Conservation (phyloP, 1,140 invertebrate genomes). For the Acyrthosiphon pisum region DNA sequence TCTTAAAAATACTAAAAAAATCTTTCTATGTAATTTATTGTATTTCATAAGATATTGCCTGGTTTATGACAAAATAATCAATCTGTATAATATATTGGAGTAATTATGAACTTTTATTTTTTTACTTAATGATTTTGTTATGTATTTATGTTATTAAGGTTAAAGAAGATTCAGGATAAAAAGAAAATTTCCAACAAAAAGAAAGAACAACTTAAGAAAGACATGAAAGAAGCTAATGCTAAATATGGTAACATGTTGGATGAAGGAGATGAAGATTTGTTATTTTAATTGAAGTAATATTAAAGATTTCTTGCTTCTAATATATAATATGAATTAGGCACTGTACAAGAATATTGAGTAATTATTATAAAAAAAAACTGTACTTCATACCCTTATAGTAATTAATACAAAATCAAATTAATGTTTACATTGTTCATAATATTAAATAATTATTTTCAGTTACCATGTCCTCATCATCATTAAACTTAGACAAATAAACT, state of each 20-base stretch:
- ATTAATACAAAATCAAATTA: constrained; percentile 50
- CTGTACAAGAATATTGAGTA: not conserved
- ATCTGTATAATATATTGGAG: not conserved
- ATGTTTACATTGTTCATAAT: not conserved
- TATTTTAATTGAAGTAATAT: constrained; percentile 74
- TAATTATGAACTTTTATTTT: not conserved
- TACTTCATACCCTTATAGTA: not conserved
- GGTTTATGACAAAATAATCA: not conserved
- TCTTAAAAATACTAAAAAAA: not conserved
- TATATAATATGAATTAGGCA: constrained; percentile 29
- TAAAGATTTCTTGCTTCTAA: constrained; percentile 19
- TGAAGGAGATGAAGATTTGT: constrained; percentile 90
- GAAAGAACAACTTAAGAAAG: constrained; percentile 68
- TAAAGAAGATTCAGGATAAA: constrained; percentile 96
- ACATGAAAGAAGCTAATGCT: constrained; percentile 67
- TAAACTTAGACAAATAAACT: constrained; percentile 11
- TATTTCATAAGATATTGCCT: not conserved
- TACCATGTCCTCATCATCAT: constrained; percentile 39
- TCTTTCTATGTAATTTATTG: not conserved
- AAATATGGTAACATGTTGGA: constrained; percentile 80
- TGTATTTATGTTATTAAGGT: constrained; percentile 66
- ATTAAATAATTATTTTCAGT: constrained; percentile 27
- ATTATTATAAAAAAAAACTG: not conserved
- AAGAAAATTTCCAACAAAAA: constrained; percentile 73
- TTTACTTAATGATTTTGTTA: not conserved